phyloP scores from a whole-genome alignment of 1,140 invertebrate genomes.

The Ridgeia piscesae region DNA sequence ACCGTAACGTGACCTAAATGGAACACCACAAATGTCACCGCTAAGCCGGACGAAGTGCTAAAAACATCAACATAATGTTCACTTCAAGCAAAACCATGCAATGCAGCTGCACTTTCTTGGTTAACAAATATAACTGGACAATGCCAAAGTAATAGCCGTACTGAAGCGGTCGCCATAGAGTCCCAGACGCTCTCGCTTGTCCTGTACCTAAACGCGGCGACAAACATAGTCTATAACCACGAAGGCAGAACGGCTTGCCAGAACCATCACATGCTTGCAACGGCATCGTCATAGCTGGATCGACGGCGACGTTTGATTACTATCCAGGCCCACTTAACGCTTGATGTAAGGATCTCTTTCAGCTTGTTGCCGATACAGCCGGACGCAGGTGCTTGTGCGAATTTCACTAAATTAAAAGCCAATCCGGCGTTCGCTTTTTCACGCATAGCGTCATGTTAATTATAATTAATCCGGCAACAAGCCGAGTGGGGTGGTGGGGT shows the following conservation, averaged over 20 bases:
- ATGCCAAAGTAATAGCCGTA: not conserved
- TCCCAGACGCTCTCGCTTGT: not conserved
- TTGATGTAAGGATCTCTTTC: not conserved
- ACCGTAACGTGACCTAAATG: too few species aligned
- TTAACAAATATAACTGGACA: not conserved
- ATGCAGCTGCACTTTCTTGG: not conserved
- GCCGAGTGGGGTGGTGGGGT: not conserved
- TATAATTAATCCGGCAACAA: not conserved
- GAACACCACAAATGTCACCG: too few species aligned
- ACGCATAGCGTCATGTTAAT: not conserved
- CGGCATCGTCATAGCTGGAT: not conserved
- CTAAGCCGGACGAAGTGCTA: too few species aligned
- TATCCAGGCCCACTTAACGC: not conserved
- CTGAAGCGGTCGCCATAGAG: not conserved
- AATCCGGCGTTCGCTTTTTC: not conserved
- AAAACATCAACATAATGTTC: too few species aligned
- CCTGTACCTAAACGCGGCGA: not conserved
- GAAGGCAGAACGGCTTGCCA: not conserved
- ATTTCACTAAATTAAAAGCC: constrained; percentile 6
- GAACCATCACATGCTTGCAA: not conserved
- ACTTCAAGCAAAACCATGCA: not conserved
- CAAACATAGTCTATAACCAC: not conserved
- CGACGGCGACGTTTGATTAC: not conserved
- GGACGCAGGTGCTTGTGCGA: not conserved
- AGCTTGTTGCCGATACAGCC: not conserved